phyloP scores from a whole-genome alignment of 2,888 invertebrate genomes.

The Ischnura elegans region DNA sequence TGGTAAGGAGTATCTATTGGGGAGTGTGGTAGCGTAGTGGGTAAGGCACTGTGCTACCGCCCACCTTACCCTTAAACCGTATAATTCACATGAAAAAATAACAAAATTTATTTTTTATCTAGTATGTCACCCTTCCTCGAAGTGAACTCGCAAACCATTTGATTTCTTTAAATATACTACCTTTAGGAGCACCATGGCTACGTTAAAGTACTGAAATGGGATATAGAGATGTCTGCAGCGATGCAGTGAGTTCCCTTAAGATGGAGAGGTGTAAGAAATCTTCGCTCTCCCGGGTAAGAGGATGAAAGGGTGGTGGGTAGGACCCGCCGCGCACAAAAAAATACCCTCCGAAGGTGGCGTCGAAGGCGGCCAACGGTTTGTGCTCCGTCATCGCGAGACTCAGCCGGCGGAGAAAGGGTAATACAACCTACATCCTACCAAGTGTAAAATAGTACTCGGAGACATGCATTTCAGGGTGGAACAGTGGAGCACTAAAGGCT shows the following conservation, averaged over 20 bases:
- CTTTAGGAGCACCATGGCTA: too few species aligned
- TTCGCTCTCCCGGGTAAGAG: constrained; percentile 16
- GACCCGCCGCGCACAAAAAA: not conserved
- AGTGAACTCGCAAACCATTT: too few species aligned
- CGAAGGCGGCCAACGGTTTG: constrained; percentile 39
- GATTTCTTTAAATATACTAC: too few species aligned
- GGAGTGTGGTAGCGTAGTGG: too few species aligned
- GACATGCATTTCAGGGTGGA: too few species aligned
- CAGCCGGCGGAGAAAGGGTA: not conserved
- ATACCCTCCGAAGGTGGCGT: not conserved
- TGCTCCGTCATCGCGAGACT: constrained; percentile 47
- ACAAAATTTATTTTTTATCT: too few species aligned
- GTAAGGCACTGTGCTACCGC: too few species aligned
- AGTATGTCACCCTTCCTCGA: too few species aligned
- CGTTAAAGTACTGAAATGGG: too few species aligned
- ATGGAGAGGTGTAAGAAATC: constrained; percentile 66
- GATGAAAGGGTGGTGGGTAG: not conserved
- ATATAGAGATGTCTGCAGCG: not conserved
- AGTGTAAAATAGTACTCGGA: not conserved
- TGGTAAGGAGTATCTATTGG: not conserved
- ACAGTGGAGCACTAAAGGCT: too few species aligned
- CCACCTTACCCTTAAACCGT: too few species aligned
- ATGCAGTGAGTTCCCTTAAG: constrained; percentile 26
- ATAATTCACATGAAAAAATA: too few species aligned
- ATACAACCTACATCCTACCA: not conserved